Conservation (phyloP, 2,888 invertebrate species). For the Chalcis sispes region DNA sequence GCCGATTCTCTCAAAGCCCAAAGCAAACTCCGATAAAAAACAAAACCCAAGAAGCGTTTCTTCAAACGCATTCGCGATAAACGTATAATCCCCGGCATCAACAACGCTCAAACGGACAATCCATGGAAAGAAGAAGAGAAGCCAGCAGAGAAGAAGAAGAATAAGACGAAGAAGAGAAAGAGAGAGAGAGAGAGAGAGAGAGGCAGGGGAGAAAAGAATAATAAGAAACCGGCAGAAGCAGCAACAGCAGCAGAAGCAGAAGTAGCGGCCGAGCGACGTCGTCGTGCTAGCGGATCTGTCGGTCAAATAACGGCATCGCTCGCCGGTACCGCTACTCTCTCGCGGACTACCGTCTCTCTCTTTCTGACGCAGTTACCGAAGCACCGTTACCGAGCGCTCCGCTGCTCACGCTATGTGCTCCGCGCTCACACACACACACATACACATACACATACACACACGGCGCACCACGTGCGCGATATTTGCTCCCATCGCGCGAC, state of each 20-base stretch:
- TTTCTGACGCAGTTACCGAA: constrained; percentile 49
- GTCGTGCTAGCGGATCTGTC: constrained; percentile 75
- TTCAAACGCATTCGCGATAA: not conserved
- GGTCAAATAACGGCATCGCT: constrained; percentile 75
- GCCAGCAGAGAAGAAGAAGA: not conserved
- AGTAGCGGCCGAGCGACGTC: constrained; percentile 57
- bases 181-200: not conserved
- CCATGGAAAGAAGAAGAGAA: not conserved
- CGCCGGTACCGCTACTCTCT: constrained; percentile 72
- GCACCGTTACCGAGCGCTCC: constrained; percentile 44
- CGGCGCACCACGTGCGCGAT: too few relatives aligned
- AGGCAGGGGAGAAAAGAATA: not conserved
- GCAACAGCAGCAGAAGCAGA: not conserved
- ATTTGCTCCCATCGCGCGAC: too few relatives aligned
- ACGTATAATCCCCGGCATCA: too few relatives aligned
- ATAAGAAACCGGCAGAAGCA: not conserved
- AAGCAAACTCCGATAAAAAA: not conserved
- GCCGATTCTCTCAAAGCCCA: too few relatives aligned
- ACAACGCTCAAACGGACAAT: too few relatives aligned
- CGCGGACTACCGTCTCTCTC: constrained; percentile 57
- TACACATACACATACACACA: not conserved
- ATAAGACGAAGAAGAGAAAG: too few relatives aligned
- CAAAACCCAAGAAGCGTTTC: not conserved
- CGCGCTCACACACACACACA: not conserved
- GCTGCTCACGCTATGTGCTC: constrained; percentile 11